Evolutionary conservation across 2,888 invertebrate species (phyloP).

Genomic region (Mermis nigrescens): DNA sequence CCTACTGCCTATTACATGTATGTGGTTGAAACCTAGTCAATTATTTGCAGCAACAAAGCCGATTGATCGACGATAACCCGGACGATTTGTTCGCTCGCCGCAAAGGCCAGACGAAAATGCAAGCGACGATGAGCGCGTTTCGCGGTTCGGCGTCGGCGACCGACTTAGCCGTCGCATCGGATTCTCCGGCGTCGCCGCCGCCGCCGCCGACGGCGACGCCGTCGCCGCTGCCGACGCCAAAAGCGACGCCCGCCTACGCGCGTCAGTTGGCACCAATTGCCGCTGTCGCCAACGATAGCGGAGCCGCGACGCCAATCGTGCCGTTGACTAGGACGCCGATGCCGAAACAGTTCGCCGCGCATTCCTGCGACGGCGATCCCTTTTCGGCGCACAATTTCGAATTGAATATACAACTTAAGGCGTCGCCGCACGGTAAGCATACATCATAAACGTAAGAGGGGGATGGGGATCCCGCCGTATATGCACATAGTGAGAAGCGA

Average conservation of each 20-base stretch:
- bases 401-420: slow-evolving; percentile 56
- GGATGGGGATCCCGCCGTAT: no score
- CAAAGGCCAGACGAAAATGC: neutral
- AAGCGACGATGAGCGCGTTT: neutral
- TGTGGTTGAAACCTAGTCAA: neutral
- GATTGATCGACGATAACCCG: neutral
- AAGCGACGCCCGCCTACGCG: neutral
- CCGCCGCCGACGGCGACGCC: neutral
- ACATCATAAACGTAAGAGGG: no score
- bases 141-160: no score
- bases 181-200: neutral
- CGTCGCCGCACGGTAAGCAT: neutral
- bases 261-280: neutral
- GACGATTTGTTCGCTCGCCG: neutral
- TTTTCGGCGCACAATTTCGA: slow-evolving; percentile 74
- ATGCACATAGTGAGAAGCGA: no score
- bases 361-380: slow-evolving; percentile 34
- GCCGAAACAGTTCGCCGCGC: neutral
- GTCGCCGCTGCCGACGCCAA: neutral
- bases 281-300: no score
- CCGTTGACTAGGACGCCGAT: neutral
- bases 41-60: neutral
- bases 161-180: neutral
- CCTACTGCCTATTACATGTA: no score
- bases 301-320: neutral